Conservation (phyloP, 2,113 vertebrate genomes). For the Turdus rufiventris region DNA sequence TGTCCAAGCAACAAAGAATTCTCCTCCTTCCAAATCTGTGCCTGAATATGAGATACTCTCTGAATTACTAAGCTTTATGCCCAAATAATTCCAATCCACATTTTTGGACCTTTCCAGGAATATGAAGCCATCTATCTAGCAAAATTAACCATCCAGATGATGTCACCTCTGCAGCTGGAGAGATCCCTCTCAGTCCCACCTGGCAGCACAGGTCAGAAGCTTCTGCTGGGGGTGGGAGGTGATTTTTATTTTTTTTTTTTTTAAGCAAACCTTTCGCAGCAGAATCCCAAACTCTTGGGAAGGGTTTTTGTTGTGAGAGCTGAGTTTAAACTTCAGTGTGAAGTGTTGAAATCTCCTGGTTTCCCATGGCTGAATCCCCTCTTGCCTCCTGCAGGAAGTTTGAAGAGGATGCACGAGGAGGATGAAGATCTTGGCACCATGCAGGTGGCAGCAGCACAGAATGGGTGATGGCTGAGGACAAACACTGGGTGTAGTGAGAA, state of each 20-base stretch:
- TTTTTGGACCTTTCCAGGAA: slow-evolving; percentile 75
- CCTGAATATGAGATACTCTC: neutral
- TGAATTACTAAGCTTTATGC: neutral
- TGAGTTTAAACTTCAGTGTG: fast-evolving
- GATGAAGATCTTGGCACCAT: slow-evolving; percentile 91
- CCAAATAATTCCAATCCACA: neutral
- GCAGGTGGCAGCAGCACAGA: slow-evolving; percentile 91
- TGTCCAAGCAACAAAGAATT: neutral
- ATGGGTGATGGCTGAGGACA: slow-evolving; percentile 72
- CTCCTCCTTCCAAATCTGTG: neutral
- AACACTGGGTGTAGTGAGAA: neutral
- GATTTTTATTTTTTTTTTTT: neutral
- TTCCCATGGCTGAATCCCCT: neutral
- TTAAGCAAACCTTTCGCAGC: neutral
- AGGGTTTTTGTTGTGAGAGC: neutral
- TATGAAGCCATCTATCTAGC: slow-evolving; percentile 99
- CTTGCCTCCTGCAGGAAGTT: slow-evolving; percentile 79
- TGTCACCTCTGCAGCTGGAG: slow-evolving; percentile 93
- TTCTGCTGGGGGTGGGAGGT: neutral
- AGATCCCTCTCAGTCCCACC: slow-evolving; percentile 88
- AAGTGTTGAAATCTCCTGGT: neutral
- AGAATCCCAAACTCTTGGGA: neutral
- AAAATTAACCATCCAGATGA: slow-evolving; percentile 98
- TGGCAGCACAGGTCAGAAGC: slow-evolving; percentile 84
- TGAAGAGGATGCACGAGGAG: slow-evolving; percentile 91